These are phyloP conservation scores for Lepidotrigona ventralis DNA, from an alignment of 1,140 invertebrate species.

Conservation along the genomic window DNA sequence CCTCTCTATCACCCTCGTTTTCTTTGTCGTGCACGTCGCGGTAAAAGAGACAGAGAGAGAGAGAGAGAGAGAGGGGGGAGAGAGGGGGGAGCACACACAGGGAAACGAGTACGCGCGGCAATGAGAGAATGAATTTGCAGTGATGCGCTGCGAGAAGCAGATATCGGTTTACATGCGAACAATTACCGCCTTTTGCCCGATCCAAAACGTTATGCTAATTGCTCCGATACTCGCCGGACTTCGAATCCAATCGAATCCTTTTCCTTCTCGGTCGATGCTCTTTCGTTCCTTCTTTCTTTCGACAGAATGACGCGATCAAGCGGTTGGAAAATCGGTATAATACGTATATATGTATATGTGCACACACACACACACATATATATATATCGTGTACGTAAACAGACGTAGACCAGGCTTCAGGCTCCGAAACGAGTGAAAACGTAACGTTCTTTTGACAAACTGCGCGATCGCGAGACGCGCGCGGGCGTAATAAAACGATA, in stretches of 20 bases:
- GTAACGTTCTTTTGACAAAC: background rate
- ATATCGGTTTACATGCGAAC: constrained; percentile 74
- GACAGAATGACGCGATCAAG: too few relatives aligned
- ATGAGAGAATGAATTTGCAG: constrained; percentile 41
- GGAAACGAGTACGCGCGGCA: constrained; percentile 16
- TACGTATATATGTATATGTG: too few relatives aligned
- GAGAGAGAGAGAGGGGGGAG: background rate
- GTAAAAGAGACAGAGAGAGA: constrained; percentile 1
- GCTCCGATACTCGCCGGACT: constrained; percentile 40
- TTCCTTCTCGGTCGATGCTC: background rate
- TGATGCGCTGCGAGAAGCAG: constrained; percentile 68
- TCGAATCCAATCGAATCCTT: background rate
- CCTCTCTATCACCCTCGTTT: too few relatives aligned
- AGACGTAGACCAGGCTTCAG: background rate
- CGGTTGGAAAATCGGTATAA: too few relatives aligned
- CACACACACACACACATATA: too few relatives aligned
- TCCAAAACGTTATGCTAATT: constrained; percentile 72
- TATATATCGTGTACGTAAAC: background rate
- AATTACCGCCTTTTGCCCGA: constrained; percentile 71
- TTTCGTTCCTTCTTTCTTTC: background rate
- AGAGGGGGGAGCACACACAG: background rate
- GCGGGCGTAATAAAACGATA: background rate
- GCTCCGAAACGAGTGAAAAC: background rate
- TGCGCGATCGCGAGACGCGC: background rate
- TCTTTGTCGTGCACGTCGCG: background rate